Percentiles rank a stretch among this genome's conserved stretches.
phyloP scores from a whole-genome alignment of 2,888 invertebrate genomes.

The Cheilosia grossa region DNA sequence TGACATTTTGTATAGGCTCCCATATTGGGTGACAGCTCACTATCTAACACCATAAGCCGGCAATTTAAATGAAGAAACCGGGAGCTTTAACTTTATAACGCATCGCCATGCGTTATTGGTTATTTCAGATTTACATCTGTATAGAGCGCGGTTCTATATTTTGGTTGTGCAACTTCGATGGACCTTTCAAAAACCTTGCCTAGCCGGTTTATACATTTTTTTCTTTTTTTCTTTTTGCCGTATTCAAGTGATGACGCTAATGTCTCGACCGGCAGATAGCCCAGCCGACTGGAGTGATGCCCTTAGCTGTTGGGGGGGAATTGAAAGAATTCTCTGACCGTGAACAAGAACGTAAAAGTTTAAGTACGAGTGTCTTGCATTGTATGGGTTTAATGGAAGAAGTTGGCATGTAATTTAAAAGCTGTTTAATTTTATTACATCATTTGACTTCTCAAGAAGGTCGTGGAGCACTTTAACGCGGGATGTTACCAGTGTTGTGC shows the following conservation, averaged over 20 bases:
- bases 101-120: slow-evolving; percentile 58
- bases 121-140: slow-evolving; percentile 35
- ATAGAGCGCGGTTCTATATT: slow-evolving; percentile 33
- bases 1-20: slow-evolving; percentile 18
- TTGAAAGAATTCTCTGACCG: slow-evolving; percentile 42
- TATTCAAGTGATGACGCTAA: slow-evolving; percentile 20
- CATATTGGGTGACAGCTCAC: slow-evolving; percentile 11
- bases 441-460: slow-evolving; percentile 42
- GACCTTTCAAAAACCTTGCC: slow-evolving; percentile 41
- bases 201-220: slow-evolving; percentile 28
- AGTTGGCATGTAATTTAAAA: slow-evolving; percentile 3
- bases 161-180: slow-evolving; percentile 52
- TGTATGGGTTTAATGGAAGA: neutral
- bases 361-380: slow-evolving; percentile 13
- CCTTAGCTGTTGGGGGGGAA: too few relatives aligned
- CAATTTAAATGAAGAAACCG: slow-evolving; percentile 28
- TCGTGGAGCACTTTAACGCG: slow-evolving; percentile 14
- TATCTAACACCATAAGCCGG: slow-evolving; percentile 3
- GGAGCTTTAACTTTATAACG: slow-evolving; percentile 35
- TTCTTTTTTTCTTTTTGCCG: neutral
- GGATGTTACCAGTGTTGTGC: neutral
- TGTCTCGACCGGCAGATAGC: slow-evolving; percentile 3
- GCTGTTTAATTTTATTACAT: slow-evolving; percentile 2
- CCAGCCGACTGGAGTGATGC: neutral
- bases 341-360: slow-evolving; percentile 49